Evolutionary conservation across 2,113 vertebrate species (phyloP), one percentile per base, ranked within the genome.

Genomic region (Stercorarius parasiticus): DNA sequence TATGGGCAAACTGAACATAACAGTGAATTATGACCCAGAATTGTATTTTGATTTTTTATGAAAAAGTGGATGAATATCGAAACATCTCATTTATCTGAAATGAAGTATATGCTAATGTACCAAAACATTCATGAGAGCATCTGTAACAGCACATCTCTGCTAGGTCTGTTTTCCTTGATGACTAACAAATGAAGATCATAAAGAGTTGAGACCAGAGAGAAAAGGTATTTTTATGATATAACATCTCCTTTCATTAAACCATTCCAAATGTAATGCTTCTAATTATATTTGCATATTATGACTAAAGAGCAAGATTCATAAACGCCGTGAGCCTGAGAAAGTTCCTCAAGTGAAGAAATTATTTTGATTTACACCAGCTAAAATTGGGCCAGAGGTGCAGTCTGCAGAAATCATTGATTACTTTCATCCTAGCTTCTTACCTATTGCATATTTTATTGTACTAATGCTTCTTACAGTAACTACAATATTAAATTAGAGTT

Each of bases 391-490:
- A 84, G 65, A 91, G 71, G 16, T 95, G 36, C 45, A 93, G 40
- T 86, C 71, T 93, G 69, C 43, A 97, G 86, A 88, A 96, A 91
- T 95, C 69, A 96, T 90, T 94, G 93, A 97, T 97, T 89, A 56
- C 12, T 94, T 96, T 97, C 94, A 95, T 93, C 78, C 83, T 95
- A 76, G 23, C 67, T 50, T 90, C 82, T 86, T 94, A 96, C 74
- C 30, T 96, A 65, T 83, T 97, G 29, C 42, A 86, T 88, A 93
- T 96, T 96, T 97, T 97, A 91, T 94, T 96, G 23, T 94, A 91
- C 30, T 90, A 97, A 97, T 95, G 80, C 53, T 96, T 97, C 92
- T 96, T 98, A 97, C 55, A 92, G 94, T 97, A 98, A 96, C 90
- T 95, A 85, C 72, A 81, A 13, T 88, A 97, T 91, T 97, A 97